Base-by-base conservation (phyloP, 1,140 invertebrate species). In the Gryon sp. region DNA sequence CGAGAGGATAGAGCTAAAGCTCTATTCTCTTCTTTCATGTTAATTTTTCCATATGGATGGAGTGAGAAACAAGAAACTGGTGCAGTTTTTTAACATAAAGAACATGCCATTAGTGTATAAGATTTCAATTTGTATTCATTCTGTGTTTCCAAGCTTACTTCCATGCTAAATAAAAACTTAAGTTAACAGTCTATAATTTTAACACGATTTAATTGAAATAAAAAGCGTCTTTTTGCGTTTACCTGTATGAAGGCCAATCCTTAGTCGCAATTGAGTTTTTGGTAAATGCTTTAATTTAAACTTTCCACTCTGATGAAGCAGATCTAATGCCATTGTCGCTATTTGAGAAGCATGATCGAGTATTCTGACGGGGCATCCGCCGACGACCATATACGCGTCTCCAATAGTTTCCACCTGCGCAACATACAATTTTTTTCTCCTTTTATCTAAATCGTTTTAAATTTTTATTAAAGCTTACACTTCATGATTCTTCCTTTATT, bases 341-440 rank as follows among this genome's bases (percentile, higher is more conserved):
- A 98, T 92, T 83, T 95, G 94, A 78, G 94, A 92, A 0, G 94
- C 94, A 86, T 95, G 94, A 88, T 95, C 93, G 4, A 90, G 91
- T 82, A 94, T 93, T 79, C 93, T 91, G 0, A 93, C 91, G 0
- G 96, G 96, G 57, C 97, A 89, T 0, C 97, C 97, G 41, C 95
- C 95, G 6, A 97, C 96, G 3, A 98, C 95, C 96, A 98, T 97
- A 86, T 98, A 98, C 3, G 96, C 96, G 86, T 98, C 97, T 0
- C 96, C 96, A 74, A 98, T 98, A 0, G 97, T 99, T 89, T 99
- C 97, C 55, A 97, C 94, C 94, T 95, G 75, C 24, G n/a, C 69
- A 76, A 50, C 26, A 73, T 5, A 62, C 12, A 46, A 43, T 34
- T 46, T 18, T 43, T 24, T 32, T 1, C 22, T 18, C 1, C 14